Base-by-base conservation (phyloP, 2,113 vertebrate genomes). In the Salvelinus namaycush region DNA sequence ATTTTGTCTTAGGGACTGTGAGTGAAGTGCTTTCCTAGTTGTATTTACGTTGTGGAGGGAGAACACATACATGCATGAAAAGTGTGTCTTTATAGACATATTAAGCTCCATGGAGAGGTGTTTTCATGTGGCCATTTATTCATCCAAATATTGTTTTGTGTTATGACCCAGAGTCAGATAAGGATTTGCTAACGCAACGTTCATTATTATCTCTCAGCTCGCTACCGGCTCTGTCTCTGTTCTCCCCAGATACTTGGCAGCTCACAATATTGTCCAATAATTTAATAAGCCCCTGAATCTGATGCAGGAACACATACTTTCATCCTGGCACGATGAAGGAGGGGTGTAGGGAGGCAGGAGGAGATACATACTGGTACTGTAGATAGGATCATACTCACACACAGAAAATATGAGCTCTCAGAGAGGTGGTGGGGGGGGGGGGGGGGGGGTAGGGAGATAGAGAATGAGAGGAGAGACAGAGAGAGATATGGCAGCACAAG, bases 241-340 rank as follows among this genome's bases (percentile, higher is more conserved):
- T 74, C 73, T 89, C 86, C 89, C 85, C 68, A 24, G 91, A 89
- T 88, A 90, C 91, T 83, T 83, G 83, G 85, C 88, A 78, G 81
- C 81, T 81, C 84, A 76, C 70, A 60, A 74, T 80, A 83, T 78
- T 82, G 76, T 86, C 91, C 89, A 91, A 91, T 90, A 86, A 89
- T 87, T 90, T 89, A 88, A 88, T 80, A 87, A 82, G 87, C 72
- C 83, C 59, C 82, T 87, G 81, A 87, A 87, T 89, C 87, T 22
- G 18, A 86, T 78, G 84, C 82, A 77, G 79, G 11, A 20, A 76
- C 54, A 68, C 71, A 75, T 20, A 70, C 79, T 87, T 84, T 89
- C 83, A 89, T 89, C 84, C 74, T 66, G 78, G 77, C 82, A 59
- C 16, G 18, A 27, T 44, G 39, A 20, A 85, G 75, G 78, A n/a